A percentile compares a stretch with the other conserved stretches of the same genome.
Conservation (phyloP, 2,797 vertebrate species). For the Yasuhikotakia modesta region DNA sequence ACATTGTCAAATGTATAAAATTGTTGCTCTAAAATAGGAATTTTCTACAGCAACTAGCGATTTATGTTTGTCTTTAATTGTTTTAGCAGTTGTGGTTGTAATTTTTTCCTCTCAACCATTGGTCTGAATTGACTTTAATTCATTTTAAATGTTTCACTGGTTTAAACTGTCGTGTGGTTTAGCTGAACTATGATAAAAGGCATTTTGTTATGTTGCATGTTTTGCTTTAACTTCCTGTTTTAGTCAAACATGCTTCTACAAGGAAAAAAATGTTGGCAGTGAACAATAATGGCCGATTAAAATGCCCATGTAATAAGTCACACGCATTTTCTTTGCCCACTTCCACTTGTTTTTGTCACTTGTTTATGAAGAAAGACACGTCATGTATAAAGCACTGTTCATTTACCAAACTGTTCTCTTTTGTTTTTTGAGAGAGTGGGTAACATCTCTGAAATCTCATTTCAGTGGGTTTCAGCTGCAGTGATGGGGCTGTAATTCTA, state of each 20-base stretch:
- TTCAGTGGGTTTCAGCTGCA: constrained; percentile 36
- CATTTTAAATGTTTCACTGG: neutral
- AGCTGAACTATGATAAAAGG: neutral
- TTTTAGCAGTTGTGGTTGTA: neutral
- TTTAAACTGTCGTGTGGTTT: neutral
- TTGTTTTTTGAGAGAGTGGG: constrained; percentile 36
- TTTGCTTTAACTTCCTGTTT: neutral
- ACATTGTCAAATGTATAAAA: neutral
- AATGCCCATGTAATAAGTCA: neutral
- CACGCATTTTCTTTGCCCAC: neutral
- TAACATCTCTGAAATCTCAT: constrained; percentile 25
- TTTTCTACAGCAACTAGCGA: neutral
- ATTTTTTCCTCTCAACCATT: neutral
- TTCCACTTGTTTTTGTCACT: constrained; percentile 14
- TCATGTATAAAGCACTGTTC: constrained; percentile 18
- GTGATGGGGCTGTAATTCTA: constrained; percentile 29
- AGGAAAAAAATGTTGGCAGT: neutral
- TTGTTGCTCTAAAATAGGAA: neutral
- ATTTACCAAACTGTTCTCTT: constrained; percentile 18
- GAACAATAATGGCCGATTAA: constrained; percentile 3
- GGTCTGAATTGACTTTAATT: neutral
- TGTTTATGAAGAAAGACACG: constrained; percentile 20
- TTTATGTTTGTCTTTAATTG: neutral
- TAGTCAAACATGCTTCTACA: neutral
- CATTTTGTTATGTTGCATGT: no score